Base-by-base conservation (phyloP, 2,113 vertebrate genomes). In the Nesoenas mayeri region DNA sequence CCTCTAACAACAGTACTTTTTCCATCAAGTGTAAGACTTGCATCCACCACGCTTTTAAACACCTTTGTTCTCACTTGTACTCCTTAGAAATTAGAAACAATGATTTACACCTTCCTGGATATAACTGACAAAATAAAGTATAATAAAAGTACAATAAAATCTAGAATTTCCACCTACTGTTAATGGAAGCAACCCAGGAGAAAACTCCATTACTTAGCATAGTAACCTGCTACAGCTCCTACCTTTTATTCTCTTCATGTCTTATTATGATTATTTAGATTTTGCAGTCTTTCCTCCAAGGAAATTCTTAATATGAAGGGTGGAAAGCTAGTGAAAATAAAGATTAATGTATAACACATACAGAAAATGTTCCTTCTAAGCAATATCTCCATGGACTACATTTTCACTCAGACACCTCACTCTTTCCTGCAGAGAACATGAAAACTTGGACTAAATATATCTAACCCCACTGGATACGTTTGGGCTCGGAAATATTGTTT, bases 361-460 rank as follows among this genome's bases (percentile, higher is more conserved):
- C 0, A 66, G 73, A 80, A 93, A 94, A 34, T 15, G 3, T 51
- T 91, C 69, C 36, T 84, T 86, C 56, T 48, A 77, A 67, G 32
- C 40, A 74, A 6, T 26, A n/a, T 71, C 77, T 92, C 73, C 19
- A 51, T 86, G 91, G 56, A 29, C 66, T 71, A 58, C 14, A 9
- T 80, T 87, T 92, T 81, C 61, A 86, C 24, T 80, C 71, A 56
- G 24, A 60, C 26, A 71, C 32, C 47, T 85, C 61, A 61, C 88
- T 84, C 93, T 58, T 85, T 38, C 4, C 85, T 81, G 28, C 50
- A 94, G 66, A 66, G 56, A 87, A 94, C 73, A 79, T 80, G 79
- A 97, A 94, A 93, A 97, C 61, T 97, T 96, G 89, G 83, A 96
- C 93, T 96, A 97, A 96, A 96, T 95, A 90, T 84, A 94, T 92